A percentile compares a stretch with the other conserved stretches of the same genome.
Conservation (phyloP, 2,888 invertebrate genomes). For the Chymomyza amoena region DNA sequence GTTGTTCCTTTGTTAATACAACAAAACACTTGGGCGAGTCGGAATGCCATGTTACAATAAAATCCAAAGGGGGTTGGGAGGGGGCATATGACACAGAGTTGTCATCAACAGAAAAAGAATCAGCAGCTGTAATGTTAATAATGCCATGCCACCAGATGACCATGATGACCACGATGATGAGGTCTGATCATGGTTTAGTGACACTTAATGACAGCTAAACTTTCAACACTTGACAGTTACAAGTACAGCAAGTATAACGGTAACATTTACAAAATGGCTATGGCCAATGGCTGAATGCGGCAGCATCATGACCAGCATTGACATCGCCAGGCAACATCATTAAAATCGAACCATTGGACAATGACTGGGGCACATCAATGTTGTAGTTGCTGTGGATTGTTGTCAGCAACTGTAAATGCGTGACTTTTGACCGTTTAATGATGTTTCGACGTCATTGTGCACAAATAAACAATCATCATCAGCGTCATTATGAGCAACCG, state of each 20-base stretch:
- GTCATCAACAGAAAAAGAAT: slow-evolving; percentile 11
- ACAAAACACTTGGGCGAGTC: neutral
- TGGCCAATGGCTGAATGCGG: neutral
- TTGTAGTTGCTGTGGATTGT: slow-evolving; percentile 19
- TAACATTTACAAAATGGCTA: slow-evolving; percentile 3
- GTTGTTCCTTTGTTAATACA: neutral
- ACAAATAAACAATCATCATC: slow-evolving; percentile 67
- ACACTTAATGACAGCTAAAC: slow-evolving; percentile 72
- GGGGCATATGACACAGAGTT: neutral
- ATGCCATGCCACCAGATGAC: neutral
- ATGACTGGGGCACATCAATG: slow-evolving; percentile 58
- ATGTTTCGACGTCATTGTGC: slow-evolving; percentile 64
- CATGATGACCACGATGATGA: slow-evolving; percentile 14
- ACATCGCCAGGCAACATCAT: slow-evolving; percentile 28
- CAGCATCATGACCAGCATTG: slow-evolving; percentile 3
- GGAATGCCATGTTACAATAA: neutral
- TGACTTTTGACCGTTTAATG: slow-evolving; percentile 73
- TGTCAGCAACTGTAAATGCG: slow-evolving; percentile 60
- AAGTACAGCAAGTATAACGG: slow-evolving; percentile 12
- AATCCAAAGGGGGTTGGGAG: neutral
- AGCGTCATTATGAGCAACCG: slow-evolving; percentile 24
- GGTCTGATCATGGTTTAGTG: slow-evolving; percentile 65
- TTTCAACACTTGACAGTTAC: slow-evolving; percentile 57
- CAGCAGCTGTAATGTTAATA: slow-evolving; percentile 7
- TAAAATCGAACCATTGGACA: slow-evolving; percentile 50